Percentiles rank a stretch among this genome's conserved stretches.
Conservation (phyloP, 2,888 invertebrate species). For the Nysson spinosus region DNA sequence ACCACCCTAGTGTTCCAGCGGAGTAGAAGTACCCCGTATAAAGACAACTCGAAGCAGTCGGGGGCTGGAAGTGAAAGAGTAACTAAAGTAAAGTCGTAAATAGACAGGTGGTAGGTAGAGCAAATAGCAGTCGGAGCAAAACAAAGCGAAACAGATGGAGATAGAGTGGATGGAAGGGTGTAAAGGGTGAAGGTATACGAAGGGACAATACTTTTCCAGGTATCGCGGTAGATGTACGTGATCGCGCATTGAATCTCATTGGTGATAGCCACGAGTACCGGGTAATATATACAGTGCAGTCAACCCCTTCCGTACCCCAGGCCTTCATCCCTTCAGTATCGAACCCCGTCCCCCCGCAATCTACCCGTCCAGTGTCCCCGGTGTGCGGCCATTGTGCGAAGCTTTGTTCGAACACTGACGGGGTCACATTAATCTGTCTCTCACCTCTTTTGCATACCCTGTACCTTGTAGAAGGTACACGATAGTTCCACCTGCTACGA, state of each 20-base stretch:
- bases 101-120: not conserved
- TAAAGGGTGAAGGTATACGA: not conserved
- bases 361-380: constrained; percentile 66
- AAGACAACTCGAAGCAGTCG: too few relatives aligned
- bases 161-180: not conserved
- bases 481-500: constrained; percentile 50
- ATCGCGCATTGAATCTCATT: constrained; percentile 73
- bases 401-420: constrained; percentile 76
- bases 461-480: constrained; percentile 61
- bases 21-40: too few relatives aligned
- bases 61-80: too few relatives aligned
- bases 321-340: constrained; percentile 40
- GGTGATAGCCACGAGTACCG: constrained; percentile 71
- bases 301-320: constrained; percentile 59
- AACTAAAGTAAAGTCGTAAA: not conserved
- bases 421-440: constrained; percentile 76
- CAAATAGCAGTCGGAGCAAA: not conserved
- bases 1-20: too few relatives aligned
- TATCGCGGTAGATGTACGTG: constrained; percentile 59
- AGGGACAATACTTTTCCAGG: constrained; percentile 60
- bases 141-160: not conserved
- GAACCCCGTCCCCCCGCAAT: constrained; percentile 50
- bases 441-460: constrained; percentile 66
- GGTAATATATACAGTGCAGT: constrained; percentile 72
- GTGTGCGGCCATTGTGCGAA: constrained; percentile 73